Evolutionary conservation across 2,888 invertebrate species (phyloP).

Genomic region (Bruchidius siliquastri): DNA sequence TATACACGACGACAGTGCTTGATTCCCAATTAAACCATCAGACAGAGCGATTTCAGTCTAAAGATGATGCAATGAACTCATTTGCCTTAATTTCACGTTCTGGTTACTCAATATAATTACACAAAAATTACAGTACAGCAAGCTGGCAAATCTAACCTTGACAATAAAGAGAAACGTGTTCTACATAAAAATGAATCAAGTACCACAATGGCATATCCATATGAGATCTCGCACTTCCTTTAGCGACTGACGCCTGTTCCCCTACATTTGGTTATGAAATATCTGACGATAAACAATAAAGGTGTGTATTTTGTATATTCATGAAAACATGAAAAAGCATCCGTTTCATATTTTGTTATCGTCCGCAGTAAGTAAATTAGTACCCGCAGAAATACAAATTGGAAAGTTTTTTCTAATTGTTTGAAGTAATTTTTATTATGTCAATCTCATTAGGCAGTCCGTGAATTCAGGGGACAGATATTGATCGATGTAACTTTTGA

Average conservation of each 20-base stretch:
- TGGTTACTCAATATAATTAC: background rate
- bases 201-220: background rate
- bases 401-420: too few species aligned
- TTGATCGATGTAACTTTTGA: too few species aligned
- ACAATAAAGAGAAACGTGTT: background rate
- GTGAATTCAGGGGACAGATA: too few species aligned
- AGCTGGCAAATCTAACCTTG: background rate
- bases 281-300: background rate
- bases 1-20: background rate
- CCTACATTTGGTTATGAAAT: background rate
- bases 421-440: too few species aligned
- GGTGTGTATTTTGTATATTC: too few species aligned
- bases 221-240: background rate
- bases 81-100: background rate
- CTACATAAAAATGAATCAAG: background rate
- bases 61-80: background rate
- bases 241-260: background rate
- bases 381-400: too few species aligned
- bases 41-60: background rate
- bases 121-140: background rate
- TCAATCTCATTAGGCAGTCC: too few species aligned
- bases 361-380: too few species aligned
- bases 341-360: too few species aligned
- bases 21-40: background rate
- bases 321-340: too few species aligned